Conservation (phyloP, 2,888 invertebrate species). For the Isotomurus palustris region DNA sequence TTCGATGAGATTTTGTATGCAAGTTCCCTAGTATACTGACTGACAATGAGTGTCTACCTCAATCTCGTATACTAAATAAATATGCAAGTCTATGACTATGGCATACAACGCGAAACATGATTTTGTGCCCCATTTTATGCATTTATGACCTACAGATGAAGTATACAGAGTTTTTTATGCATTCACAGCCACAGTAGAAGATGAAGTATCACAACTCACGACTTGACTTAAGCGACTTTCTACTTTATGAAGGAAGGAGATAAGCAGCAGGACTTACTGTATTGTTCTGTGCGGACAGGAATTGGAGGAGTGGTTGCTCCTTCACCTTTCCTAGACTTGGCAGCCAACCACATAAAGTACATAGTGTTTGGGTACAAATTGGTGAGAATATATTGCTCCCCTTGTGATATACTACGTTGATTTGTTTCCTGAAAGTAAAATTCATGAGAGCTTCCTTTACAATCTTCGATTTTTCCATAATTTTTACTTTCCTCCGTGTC, state of each 20-base stretch:
- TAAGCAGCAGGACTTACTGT: slow-evolving; percentile 68
- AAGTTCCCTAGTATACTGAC: too few species aligned
- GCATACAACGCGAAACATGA: too few species aligned
- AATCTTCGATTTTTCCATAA: not conserved
- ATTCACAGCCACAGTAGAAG: too few species aligned
- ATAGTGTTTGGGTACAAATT: slow-evolving; percentile 91
- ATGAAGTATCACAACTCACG: too few species aligned
- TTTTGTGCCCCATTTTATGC: too few species aligned
- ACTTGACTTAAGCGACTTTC: too few species aligned
- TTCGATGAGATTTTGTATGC: too few species aligned
- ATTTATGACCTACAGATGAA: too few species aligned
- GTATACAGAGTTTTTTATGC: too few species aligned
- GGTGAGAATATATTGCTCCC: slow-evolving; percentile 79
- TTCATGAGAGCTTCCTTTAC: not conserved
- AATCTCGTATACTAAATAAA: too few species aligned
- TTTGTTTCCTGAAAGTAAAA: slow-evolving; percentile 62
- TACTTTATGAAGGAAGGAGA: not conserved
- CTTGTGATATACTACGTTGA: slow-evolving; percentile 74
- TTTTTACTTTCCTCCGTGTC: not conserved
- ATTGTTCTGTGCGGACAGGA: slow-evolving; percentile 92
- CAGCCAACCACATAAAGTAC: slow-evolving; percentile 96
- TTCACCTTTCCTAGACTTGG: slow-evolving; percentile 85
- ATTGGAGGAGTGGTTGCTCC: slow-evolving; percentile 93
- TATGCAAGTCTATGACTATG: too few species aligned
- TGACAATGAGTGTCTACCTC: too few species aligned